A percentile compares a stretch with the other conserved stretches of the same genome.
These are phyloP conservation scores for Propithecus coquereli DNA, from an alignment of 2,113 vertebrate species.

Conservation along the genomic window DNA sequence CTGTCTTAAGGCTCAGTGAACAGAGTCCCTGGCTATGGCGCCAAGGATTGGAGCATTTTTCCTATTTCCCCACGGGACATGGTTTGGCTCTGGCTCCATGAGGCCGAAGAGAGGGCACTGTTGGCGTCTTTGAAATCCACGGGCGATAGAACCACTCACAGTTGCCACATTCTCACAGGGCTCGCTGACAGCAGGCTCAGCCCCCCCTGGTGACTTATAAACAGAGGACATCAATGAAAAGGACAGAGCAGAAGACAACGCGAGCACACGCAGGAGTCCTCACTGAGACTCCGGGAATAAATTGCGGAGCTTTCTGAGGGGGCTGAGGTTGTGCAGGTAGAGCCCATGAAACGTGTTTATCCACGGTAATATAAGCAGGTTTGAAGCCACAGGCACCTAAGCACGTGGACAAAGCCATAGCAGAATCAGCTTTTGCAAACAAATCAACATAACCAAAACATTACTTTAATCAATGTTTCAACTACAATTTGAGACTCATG, in stretches of 20 bases:
- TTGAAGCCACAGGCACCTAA: background rate
- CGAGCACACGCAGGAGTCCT: background rate
- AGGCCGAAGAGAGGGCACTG: background rate
- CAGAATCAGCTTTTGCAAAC: slow-evolving; percentile 22
- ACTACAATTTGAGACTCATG: background rate
- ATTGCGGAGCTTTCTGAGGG: background rate
- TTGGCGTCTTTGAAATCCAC: background rate
- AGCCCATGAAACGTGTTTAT: background rate
- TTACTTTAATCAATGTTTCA: background rate
- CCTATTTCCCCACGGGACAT: background rate
- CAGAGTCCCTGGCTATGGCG: background rate
- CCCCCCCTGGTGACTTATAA: background rate
- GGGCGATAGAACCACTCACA: background rate
- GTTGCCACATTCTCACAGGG: background rate
- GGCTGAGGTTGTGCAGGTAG: background rate
- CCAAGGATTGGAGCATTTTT: background rate
- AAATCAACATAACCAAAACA: background rate
- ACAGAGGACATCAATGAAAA: background rate
- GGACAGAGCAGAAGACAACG: background rate
- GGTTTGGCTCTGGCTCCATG: background rate
- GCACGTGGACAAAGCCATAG: background rate
- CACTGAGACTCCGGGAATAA: background rate
- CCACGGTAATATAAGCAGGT: background rate
- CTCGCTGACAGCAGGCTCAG: background rate
- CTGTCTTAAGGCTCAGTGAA: background rate